Evolutionary conservation across 2,888 invertebrate genomes (phyloP), one percentile per base, ranked within the genome.

Genomic region (Philereme transversata): DNA sequence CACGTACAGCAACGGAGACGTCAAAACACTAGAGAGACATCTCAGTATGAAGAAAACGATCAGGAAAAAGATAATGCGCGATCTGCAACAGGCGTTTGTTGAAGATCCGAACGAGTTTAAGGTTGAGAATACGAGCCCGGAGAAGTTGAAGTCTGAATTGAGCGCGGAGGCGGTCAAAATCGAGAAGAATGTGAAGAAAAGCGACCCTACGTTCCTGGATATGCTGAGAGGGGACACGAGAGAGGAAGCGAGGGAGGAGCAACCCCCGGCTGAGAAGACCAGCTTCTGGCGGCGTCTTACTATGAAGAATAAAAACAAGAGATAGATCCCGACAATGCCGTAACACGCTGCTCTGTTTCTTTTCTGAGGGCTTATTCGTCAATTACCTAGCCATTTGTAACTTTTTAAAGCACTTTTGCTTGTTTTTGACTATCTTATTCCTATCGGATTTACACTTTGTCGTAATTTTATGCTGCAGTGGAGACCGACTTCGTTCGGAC

Each of bases 1-100:
- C 79, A 92, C 94, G 4, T 91, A 94, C 72, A 91, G 93, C 9
- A 95, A 95, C 76, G 94, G 94, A 53, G 95, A 95, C 81, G 95
- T 95, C 47, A 95, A 95, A 76, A 96, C 96, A 22, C 85, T 97
- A 46, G 97, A 97, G 79, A 91, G 96, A 72, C 96, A 97, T 84
- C 93, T 97, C 75, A 96, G 96, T 81, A 97, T 97, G 97, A 97
- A 97, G 91, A 97, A 97, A 82, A 97, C 96, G 11, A 96, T 97
- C 71, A 90, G 96, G 72, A 96, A 96, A 90, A 96, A 96, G 88
- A 96, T 97, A 79, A 97, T 96, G 96, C 93, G 97, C 40, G 96
- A 96, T 83, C 92, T 97, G 72, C 95, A 96, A 78, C 96, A 96
- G 81, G 95, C 95, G 47, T 95, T 95, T 82, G 95, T 95, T 73